Base-by-base conservation (phyloP, 2,888 invertebrate species). In the Pandemis corylana region DNA sequence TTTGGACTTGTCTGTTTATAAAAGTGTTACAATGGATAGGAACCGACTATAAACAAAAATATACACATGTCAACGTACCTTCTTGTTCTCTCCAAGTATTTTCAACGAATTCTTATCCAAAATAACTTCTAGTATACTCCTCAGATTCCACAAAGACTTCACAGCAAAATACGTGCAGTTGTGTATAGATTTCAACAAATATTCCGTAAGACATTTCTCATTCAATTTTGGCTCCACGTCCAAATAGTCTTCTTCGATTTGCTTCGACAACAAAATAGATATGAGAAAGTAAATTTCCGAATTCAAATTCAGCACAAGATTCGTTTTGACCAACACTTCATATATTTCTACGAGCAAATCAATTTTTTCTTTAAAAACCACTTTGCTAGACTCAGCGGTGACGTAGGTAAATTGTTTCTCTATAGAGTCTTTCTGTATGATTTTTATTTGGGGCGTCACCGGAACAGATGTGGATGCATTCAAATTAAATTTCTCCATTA, bases 121-220 rank as follows among this genome's bases (percentile, higher is more conserved):
- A 41, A 92, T 85, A 13, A 95, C 90, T 76, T 95, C 90, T 7
- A 97, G 83, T 13, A 96, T 82, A n/a, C 90, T 85, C 59, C 93
- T 88, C 78, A 96, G 95, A 42, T 94, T 90, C 85, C 96, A 95
- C 44, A 98, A 88, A 0, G 96, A 95, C 73, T 95, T 94, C 0
- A 96, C 90, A 36, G 97, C 96, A 91, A 98, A 98, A 90, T 97
- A 98, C 4, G 97, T 95, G 81, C 97, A 96, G 84, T 98, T 97
- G 77, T 96, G 96, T 71, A 95, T 87, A 7, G 89, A 90, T 77
- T 92, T 92, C 12, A 76, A 71, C 59, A 72, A 51, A 59, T 70
- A 63, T 59, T 72, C 65, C 5, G 69, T 68, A 63, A 71, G 78
- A 3, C 82, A 85, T 6, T 82, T 83, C 1, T 69, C 72, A 12